These are phyloP conservation scores for Python bivittatus DNA, from an alignment of 2,113 vertebrate genomes.

Conservation along the genomic window DNA sequence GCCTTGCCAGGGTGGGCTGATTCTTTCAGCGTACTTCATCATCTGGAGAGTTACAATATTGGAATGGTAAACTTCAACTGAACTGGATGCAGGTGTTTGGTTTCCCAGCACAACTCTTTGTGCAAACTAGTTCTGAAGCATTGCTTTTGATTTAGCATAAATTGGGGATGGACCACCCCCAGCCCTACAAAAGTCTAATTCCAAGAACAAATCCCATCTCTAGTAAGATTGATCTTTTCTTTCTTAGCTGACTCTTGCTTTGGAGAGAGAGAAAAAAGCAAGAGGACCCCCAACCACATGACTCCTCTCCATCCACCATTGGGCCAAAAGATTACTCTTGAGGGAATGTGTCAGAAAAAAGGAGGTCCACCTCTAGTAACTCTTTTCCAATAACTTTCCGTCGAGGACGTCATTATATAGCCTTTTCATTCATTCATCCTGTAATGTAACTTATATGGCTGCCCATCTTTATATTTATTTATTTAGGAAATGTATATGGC, in stretches of 20 bases:
- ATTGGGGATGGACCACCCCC: not conserved
- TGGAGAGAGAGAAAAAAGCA: not conserved
- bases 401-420: not conserved
- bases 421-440: not conserved
- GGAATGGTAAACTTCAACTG: not conserved
- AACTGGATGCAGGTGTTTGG: not conserved
- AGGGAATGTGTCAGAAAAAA: not conserved
- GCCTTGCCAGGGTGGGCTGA: too few species aligned
- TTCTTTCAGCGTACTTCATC: not conserved
- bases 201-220: not conserved
- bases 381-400: not conserved
- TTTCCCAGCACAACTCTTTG: not conserved
- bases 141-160: not conserved
- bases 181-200: not conserved
- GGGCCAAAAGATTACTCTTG: not conserved
- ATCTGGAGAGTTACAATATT: not conserved
- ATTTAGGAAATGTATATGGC: not conserved
- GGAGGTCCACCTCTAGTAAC: not conserved
- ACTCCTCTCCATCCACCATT: not conserved
- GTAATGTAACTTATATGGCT: not conserved
- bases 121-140: not conserved
- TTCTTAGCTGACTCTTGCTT: not conserved
- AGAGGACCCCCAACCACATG: not conserved
- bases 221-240: not conserved
- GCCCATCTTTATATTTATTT: not conserved